These are phyloP conservation scores for Poecilia velifera DNA, from an alignment of 2,797 vertebrate genomes.

Conservation along the genomic window DNA sequence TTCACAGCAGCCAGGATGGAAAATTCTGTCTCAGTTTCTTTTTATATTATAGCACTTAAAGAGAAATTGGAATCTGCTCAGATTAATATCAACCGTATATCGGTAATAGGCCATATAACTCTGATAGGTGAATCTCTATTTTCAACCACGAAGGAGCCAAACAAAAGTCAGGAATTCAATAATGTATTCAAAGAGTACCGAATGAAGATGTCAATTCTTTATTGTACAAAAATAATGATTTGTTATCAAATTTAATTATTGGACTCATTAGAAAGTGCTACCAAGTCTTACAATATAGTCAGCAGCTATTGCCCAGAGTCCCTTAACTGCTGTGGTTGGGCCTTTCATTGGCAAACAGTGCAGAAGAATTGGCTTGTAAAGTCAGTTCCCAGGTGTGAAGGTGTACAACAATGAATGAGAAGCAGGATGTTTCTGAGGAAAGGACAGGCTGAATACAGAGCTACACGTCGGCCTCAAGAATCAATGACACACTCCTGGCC, in stretches of 20 bases:
- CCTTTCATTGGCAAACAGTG: slow-evolving; percentile 22
- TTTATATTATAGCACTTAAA: background rate
- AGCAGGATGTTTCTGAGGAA: slow-evolving; percentile 31
- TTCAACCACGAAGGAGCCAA: background rate
- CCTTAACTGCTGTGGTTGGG: slow-evolving; percentile 23
- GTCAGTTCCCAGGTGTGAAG: slow-evolving; percentile 26
- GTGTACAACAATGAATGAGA: slow-evolving; percentile 26
- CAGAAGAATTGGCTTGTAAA: slow-evolving; percentile 28
- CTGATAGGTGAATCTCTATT: background rate
- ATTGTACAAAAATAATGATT: slow-evolving; percentile 35
- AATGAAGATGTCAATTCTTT: slow-evolving; percentile 18
- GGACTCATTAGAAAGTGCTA: slow-evolving; percentile 2
- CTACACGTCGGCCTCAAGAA: slow-evolving; percentile 25
- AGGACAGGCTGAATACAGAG: slow-evolving; percentile 27
- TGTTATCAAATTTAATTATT: background rate
- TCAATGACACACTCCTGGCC: slow-evolving; percentile 33
- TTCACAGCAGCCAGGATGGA: background rate
- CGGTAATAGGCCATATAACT: background rate
- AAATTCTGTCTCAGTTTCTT: background rate
- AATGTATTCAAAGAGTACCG: slow-evolving; percentile 22
- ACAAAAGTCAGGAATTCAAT: slow-evolving; percentile 21
- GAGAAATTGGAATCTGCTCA: background rate
- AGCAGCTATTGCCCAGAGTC: slow-evolving; percentile 11
- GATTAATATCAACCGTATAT: background rate
- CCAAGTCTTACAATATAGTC: slow-evolving; percentile 15